Base-by-base conservation (phyloP, 2,888 invertebrate species). In the Hipparchia sbordonii region DNA sequence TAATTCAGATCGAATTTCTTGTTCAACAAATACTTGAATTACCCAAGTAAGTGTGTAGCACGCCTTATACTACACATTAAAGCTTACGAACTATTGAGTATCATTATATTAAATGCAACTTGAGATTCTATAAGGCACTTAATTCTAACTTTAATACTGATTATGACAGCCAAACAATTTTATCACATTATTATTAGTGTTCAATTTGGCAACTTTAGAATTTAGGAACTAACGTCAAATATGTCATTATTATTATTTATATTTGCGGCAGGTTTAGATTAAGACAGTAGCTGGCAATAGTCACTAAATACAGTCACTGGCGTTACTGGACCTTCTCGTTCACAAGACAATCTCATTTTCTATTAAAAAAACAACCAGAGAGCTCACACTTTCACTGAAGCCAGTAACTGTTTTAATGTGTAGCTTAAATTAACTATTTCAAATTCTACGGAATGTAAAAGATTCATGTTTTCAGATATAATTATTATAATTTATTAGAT, bases 61-160 rank as follows among this genome's bases (percentile, higher is more conserved):
- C 23, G 23, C 23, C 23, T 48, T 61, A 57, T 60, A 61, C 39
- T 4, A 39, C 39, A 39, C 6, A 67, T 4, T 59, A 56, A 13
- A 60, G 70, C 80, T 82, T 82, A 83, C 62, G 76, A 72, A 72
- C 80, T 81, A 84, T 23, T 56, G 76, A 82, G 79, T 79, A 80
- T 80, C 78, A 45, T 51, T 12, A n/a, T n/a, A 63, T 52, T 77
- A 77, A 78, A 72, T 71, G 74, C 70, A 77, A 72, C 45, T 72
- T 74, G 78, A 80, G 78, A 78, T 78, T 78, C 72, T 62, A 72
- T 70, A 76, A 80, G 76, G 76, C 78, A 76, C 82, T 81, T 82
- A 84, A 7, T 76, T 74, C 77, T 83, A 81, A 13, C 65, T 76
- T 79, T 71, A 85, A 85, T 85, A 86, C 84, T 84, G 82, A 77